Evolutionary conservation across 2,113 vertebrate genomes (phyloP).

Genomic region (Dasyornis broadbenti): DNA sequence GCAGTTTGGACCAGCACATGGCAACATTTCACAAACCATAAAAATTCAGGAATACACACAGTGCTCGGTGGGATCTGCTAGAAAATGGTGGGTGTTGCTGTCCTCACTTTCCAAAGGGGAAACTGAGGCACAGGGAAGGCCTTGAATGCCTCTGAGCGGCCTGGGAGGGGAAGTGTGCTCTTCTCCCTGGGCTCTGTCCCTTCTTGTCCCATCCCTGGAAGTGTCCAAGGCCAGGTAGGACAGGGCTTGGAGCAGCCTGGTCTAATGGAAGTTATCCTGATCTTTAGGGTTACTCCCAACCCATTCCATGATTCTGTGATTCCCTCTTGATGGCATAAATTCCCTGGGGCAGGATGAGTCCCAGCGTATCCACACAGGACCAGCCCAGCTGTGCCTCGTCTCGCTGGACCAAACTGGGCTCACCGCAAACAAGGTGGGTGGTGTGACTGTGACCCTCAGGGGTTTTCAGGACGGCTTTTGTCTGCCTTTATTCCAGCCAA

Average conservation of each 20-base stretch:
- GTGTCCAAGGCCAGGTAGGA: neutral
- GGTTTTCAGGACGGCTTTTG: neutral
- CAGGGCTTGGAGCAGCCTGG: neutral
- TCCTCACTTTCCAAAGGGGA: neutral
- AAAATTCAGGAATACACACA: neutral
- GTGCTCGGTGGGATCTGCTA: neutral
- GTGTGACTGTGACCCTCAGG: neutral
- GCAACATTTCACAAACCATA: neutral
- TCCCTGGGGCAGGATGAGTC: neutral
- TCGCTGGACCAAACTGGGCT: neutral
- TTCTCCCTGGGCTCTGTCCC: neutral
- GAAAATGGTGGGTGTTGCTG: neutral
- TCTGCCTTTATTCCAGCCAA: neutral
- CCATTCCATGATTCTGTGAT: neutral
- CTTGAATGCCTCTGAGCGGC: neutral
- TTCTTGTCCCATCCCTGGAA: neutral
- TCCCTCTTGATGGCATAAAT: neutral
- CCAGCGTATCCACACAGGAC: neutral
- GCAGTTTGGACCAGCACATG: neutral
- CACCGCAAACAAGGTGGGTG: fast-evolving
- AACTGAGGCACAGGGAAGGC: neutral
- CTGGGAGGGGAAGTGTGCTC: neutral
- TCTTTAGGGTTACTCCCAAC: neutral
- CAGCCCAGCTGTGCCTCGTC: neutral
- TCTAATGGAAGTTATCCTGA: neutral